phyloP scores from a whole-genome alignment of 2,888 invertebrate genomes.

The Yponomeuta malinellus region DNA sequence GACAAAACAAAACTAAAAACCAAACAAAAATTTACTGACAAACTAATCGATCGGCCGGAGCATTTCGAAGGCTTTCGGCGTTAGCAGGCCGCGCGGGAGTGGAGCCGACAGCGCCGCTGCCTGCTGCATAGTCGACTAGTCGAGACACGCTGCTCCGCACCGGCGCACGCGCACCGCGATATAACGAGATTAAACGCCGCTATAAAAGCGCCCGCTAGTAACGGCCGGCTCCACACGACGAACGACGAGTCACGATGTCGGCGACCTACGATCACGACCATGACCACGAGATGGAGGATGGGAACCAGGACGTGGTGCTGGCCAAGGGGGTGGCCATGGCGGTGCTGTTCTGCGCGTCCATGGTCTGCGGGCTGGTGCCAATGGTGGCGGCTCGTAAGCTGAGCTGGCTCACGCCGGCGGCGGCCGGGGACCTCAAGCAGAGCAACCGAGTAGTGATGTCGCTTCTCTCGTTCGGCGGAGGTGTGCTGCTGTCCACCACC shows the following conservation, averaged over 20 bases:
- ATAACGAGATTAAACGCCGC: slow-evolving; percentile 27
- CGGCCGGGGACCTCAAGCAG: slow-evolving; percentile 62
- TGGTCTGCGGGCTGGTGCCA: slow-evolving; percentile 84
- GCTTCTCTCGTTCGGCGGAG: slow-evolving; percentile 88
- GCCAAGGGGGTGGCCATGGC: slow-evolving; percentile 89
- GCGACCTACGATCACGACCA: slow-evolving; percentile 23
- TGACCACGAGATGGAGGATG: slow-evolving; percentile 32
- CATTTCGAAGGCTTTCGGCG: slow-evolving; percentile 41
- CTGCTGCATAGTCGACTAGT: slow-evolving; percentile 43
- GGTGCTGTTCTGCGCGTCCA: slow-evolving; percentile 84
- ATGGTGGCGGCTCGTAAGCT: slow-evolving; percentile 80
- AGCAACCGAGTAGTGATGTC: slow-evolving; percentile 75
- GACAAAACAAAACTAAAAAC: too few relatives aligned
- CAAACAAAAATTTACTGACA: slow-evolving; percentile 11
- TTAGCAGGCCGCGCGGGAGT: slow-evolving; percentile 51
- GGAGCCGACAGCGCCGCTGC: slow-evolving; percentile 37
- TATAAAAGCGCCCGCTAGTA: slow-evolving; percentile 53
- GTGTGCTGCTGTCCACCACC: slow-evolving; percentile 87
- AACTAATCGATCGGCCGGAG: slow-evolving; percentile 27
- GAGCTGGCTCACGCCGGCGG: slow-evolving; percentile 72
- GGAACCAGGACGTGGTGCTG: slow-evolving; percentile 68
- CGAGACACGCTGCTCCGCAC: slow-evolving; percentile 45
- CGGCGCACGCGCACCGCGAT: slow-evolving; percentile 64
- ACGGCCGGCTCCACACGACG: slow-evolving; percentile 2
- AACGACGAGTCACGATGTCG: neutral